Evolutionary conservation across 1,140 invertebrate species (phyloP), one percentile per base, ranked within the genome.

Genomic region (Nylanderia fulva): DNA sequence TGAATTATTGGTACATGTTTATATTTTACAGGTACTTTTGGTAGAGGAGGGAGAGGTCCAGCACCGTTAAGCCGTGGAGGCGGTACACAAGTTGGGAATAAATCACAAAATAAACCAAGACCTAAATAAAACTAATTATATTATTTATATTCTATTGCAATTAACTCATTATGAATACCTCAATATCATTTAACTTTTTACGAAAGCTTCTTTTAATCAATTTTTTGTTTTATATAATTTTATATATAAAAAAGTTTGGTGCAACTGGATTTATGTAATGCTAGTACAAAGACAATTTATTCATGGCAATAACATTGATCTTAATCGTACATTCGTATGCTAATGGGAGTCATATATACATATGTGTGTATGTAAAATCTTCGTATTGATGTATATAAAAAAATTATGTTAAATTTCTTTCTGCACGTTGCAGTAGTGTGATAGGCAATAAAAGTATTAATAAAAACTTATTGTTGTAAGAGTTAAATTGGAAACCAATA

Each of bases 41-140:
- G 95, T 63, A 93, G 96, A 54, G 95, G 96, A 18, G 93, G 95
- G 75, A 90, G 93, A 90, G 93, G 94, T 24, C 94, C 95, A 6
- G 93, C 95, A 85, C 95, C 95, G 1, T 88, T 94, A 8, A 92
- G 92, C 29, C 93, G 84, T 85, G 95, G 77, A 5, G 89, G 91
- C 56, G 74, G 87, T 7, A 93, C 92, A 74, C 93, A 92, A 91
- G 91, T 85, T 0, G 83, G 92, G 21, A 94, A 92, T 66, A 94
- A 95, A 86, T 48, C 85, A 60, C 92, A 91, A 84, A 95, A 93
- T 88, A 94, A 94, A 90, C 69, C 84, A 80, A 92, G 94, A 90
- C 89, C 87, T 63, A 92, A 92, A 87, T 92, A 61, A 90, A 90
- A 85, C 64, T 84, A 79, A 72, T 42, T 80, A 48, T 45, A 29